Conservation (phyloP, 2,113 vertebrate species). For the Pandion haliaetus region DNA sequence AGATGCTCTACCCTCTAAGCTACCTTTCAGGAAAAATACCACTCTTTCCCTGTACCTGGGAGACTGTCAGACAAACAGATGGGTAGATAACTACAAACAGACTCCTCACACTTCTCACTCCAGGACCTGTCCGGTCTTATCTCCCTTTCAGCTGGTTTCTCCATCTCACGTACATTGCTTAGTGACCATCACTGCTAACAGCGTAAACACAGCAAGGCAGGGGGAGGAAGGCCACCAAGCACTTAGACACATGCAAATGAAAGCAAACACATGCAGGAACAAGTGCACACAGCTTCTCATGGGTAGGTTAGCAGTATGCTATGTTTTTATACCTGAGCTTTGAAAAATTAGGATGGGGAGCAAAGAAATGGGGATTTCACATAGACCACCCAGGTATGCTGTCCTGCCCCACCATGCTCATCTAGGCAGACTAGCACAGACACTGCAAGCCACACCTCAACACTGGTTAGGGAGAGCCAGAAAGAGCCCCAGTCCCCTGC, state of each 20-base stretch:
- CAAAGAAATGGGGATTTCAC: background rate
- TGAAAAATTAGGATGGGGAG: background rate
- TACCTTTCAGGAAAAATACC: background rate
- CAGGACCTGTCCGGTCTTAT: background rate
- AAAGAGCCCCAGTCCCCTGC: background rate
- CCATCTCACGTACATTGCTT: background rate
- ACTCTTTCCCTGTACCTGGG: background rate
- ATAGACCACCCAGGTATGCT: background rate
- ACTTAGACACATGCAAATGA: background rate
- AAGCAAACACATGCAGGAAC: background rate
- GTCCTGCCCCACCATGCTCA: background rate
- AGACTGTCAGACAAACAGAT: background rate
- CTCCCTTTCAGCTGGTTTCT: background rate
- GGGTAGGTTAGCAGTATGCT: background rate
- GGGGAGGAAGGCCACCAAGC: background rate
- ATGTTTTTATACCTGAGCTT: background rate
- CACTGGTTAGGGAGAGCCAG: background rate
- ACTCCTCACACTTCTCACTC: background rate
- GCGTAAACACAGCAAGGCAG: background rate
- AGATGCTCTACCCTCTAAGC: background rate
- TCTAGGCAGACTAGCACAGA: background rate
- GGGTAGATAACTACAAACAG: background rate
- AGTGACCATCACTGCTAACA: background rate
- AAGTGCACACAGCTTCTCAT: background rate
- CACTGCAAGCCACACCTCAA: background rate